These are phyloP conservation scores for Psophia crepitans DNA, from an alignment of 2,113 vertebrate species.

Conservation along the genomic window DNA sequence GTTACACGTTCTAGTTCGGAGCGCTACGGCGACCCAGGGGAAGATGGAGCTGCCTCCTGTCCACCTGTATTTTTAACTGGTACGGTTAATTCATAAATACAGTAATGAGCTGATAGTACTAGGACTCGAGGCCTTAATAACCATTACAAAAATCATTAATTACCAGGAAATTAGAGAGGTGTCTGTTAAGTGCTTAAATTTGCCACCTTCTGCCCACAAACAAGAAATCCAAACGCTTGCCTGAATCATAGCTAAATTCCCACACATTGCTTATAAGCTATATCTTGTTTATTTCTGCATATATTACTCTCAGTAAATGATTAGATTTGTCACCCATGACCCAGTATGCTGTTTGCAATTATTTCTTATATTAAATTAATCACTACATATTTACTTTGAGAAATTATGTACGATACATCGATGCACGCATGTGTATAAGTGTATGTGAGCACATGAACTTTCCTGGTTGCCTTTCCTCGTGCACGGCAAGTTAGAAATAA, in stretches of 20 bases:
- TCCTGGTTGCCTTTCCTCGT: constrained; percentile 32
- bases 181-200: constrained; percentile 44
- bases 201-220: constrained; percentile 41
- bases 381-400: constrained; percentile 51
- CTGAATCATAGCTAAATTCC: constrained; percentile 49
- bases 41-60: constrained; percentile 7
- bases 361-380: constrained; percentile 63
- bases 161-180: constrained; percentile 51
- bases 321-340: constrained; percentile 62
- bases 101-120: background rate
- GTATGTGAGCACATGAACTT: constrained; percentile 10
- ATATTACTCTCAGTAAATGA: constrained; percentile 44
- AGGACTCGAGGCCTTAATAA: constrained; percentile 19
- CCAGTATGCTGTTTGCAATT: constrained; percentile 61
- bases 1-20: constrained; percentile 32
- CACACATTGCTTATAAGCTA: constrained; percentile 19
- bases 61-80: constrained; percentile 49
- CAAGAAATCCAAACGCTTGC: constrained; percentile 25
- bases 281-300: constrained; percentile 62
- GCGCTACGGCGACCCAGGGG: background rate
- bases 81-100: constrained; percentile 37
- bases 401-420: constrained; percentile 6
- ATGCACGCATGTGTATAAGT: background rate
- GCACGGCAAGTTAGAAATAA: constrained; percentile 6
- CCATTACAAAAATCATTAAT: constrained; percentile 49